Percentiles rank a stretch among this genome's conserved stretches.
phyloP scores from a whole-genome alignment of 2,113 vertebrate genomes.

The Scopus umbretta region DNA sequence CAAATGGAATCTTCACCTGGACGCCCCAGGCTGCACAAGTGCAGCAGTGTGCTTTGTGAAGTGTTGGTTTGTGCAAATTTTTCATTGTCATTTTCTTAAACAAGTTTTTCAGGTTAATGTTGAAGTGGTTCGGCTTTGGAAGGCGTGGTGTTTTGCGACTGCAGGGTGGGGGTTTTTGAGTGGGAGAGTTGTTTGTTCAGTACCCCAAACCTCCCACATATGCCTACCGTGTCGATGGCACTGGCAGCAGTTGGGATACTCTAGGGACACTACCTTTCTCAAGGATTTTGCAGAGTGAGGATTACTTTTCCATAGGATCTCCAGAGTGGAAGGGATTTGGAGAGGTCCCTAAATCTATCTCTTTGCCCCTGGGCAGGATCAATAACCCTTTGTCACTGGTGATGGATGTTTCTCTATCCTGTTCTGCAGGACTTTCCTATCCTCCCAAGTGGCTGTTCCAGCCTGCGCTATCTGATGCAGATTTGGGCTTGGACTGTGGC shows the following conservation, averaged over 20 bases:
- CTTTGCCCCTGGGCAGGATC: neutral
- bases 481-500: neutral
- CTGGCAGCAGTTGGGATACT: accelerated
- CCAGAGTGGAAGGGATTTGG: neutral
- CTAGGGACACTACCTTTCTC: neutral
- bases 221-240: accelerated
- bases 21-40: neutral
- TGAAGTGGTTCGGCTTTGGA: neutral
- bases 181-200: neutral
- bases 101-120: constrained; percentile 9
- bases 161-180: neutral
- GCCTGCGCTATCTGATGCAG: neutral
- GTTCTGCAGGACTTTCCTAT: neutral
- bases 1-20: neutral
- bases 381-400: neutral
- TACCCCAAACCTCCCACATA: accelerated
- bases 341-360: neutral
- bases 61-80: neutral
- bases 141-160: neutral
- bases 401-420: constrained; percentile 15
- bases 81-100: neutral
- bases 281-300: neutral
- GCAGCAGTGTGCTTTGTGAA: neutral
- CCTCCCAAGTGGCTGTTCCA: neutral
- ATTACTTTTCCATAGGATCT: neutral